phyloP scores from a whole-genome alignment of 2,797 vertebrate species.

The Myotis daubentonii region DNA sequence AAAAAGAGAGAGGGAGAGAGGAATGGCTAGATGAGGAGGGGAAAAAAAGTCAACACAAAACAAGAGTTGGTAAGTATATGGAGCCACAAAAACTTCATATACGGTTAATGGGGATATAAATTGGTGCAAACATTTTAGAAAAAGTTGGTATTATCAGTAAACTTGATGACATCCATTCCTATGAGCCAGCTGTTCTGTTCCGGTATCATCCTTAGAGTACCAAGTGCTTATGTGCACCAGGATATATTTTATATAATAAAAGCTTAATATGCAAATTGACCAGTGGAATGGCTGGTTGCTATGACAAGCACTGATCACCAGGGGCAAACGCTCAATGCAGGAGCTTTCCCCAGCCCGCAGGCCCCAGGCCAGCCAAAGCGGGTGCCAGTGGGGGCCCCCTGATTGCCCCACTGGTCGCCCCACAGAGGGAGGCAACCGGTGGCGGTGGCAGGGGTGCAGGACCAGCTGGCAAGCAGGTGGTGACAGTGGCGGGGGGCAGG shows the following conservation, averaged over 20 bases:
- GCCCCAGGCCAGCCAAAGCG: too few relatives aligned
- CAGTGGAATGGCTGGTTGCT: too few relatives aligned
- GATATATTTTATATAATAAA: background rate
- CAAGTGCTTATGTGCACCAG: background rate
- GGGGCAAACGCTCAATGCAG: too few relatives aligned
- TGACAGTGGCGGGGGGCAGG: rapidly evolving
- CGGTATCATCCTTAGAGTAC: background rate
- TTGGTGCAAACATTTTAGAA: background rate
- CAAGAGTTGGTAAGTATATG: background rate
- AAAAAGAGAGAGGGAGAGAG: background rate
- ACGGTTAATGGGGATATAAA: background rate
- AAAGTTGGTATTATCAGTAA: background rate
- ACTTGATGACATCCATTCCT: background rate
- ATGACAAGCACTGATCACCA: background rate
- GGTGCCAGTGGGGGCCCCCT: too few relatives aligned
- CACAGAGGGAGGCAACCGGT: too few relatives aligned
- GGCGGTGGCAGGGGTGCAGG: too few relatives aligned
- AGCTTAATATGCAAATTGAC: too few relatives aligned
- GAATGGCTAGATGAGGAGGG: background rate
- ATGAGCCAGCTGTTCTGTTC: background rate
- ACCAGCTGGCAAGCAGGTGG: too few relatives aligned
- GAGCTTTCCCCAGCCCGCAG: too few relatives aligned
- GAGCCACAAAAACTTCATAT: background rate
- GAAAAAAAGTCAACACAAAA: background rate
- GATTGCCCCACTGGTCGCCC: rapidly evolving